Base-by-base conservation (phyloP, 2,113 vertebrate species). In the Saccopteryx leptura region DNA sequence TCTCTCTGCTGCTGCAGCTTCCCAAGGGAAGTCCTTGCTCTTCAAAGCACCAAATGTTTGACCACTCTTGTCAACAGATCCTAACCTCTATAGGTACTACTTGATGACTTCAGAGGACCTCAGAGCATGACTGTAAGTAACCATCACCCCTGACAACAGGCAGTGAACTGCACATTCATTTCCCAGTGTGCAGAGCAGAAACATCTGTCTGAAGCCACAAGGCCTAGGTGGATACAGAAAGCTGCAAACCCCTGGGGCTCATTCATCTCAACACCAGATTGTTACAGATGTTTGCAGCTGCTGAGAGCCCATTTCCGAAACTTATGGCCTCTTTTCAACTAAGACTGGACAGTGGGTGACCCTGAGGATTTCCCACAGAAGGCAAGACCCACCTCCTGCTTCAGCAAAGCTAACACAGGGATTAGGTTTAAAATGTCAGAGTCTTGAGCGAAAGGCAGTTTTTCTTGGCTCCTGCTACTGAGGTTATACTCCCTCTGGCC, bases 381-480 rank as follows among this genome's bases (percentile, higher is more conserved):
- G 12, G n/a, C 24, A 94, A 96, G 71, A 84, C 17, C 66, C 68
- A 74, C 13, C 88, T 80, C 80, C 91, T 90, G n/a, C 13, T 72
- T 96, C 81, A 90, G 68, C 78, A 79, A 83, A 96, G 46, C 58
- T 91, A 96, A 92, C 54, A 66, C 23, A 61, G 83, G 69, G 78
- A 90, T 95, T 94, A 82, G 63, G 31, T 83, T 95, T 61, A 94
- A 94, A 96, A 87, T 46, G 56, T 69, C 81, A 79, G 63, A 86
- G 50, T 90, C 46, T 91, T 96, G 63, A 98, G 96, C 26, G 1
- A 97, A 98, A 97, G 95, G 80, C 95, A 90, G 71, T 94, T 96
- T 94, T 93, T 94, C 95, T 97, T 97, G 94, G 89, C 82, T 90
- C 46, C 33, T 74, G 65, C 80, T 94, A 83, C 76, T 95, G 50